Conservation (phyloP, 1,140 invertebrate species). For the Hirudo medicinalis region DNA sequence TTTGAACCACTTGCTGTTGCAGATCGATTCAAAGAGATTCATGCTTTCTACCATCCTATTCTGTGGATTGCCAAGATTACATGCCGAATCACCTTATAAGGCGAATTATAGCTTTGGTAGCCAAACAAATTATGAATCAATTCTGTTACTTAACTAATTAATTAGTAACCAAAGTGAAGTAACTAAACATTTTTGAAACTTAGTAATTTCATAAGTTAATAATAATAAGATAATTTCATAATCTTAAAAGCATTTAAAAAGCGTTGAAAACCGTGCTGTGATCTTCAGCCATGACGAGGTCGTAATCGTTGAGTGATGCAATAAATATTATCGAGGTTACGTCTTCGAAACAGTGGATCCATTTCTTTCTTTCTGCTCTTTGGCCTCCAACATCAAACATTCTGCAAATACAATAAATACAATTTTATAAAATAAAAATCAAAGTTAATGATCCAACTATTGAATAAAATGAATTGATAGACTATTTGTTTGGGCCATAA, state of each 20-base stretch:
- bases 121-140: not conserved
- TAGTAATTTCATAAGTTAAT: not conserved
- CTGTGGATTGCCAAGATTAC: conserved; percentile 44
- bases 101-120: not conserved
- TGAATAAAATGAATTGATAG: conserved; percentile 2
- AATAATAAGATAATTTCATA: no score
- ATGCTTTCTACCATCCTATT: conserved; percentile 99
- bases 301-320: conserved; percentile 48
- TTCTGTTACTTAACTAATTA: not conserved
- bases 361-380: conserved; percentile 48
- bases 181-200: not conserved
- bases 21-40: conserved; percentile 98
- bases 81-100: not conserved
- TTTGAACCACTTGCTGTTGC: conserved; percentile 99
- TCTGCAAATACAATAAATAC: conserved; percentile 33
- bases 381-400: conserved; percentile 51
- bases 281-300: conserved; percentile 51
- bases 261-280: conserved; percentile 33
- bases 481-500: not conserved
- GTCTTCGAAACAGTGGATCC: conserved; percentile 53
- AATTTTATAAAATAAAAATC: not conserved
- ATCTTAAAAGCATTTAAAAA: no score
- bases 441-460: not conserved
- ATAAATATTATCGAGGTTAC: conserved; percentile 52
- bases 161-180: not conserved